Evolutionary conservation across 2,888 invertebrate genomes (phyloP).

Genomic region (Ectemnius continuus): DNA sequence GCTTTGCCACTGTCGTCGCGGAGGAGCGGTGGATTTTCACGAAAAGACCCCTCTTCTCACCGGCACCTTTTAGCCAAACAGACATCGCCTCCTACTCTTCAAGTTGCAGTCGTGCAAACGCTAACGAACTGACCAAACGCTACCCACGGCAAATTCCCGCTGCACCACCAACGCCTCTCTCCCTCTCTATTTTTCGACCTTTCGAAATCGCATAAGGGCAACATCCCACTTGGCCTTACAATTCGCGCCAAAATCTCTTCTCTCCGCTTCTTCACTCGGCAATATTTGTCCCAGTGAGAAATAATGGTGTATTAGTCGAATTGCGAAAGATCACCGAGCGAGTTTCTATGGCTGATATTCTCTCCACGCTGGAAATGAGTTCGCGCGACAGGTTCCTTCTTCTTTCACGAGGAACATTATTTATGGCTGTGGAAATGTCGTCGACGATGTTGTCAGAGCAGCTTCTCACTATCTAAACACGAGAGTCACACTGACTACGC

Average conservation of each 20-base stretch:
- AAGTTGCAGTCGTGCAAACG: no score
- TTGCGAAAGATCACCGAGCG: neutral
- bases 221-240: no score
- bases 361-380: neutral
- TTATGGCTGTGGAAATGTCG: slow-evolving; percentile 15
- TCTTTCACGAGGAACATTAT: neutral
- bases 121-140: no score
- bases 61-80: neutral
- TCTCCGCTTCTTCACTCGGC: no score
- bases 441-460: slow-evolving; percentile 2
- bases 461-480: slow-evolving; percentile 31
- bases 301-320: neutral
- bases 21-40: slow-evolving; percentile 3
- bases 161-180: no score
- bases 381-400: slow-evolving; percentile 5
- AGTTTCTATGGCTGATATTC: neutral
- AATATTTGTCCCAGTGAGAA: neutral
- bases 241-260: no score
- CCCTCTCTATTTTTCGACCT: no score
- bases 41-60: slow-evolving; percentile 10
- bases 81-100: no score
- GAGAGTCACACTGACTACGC: slow-evolving; percentile 28
- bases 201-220: no score
- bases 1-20: neutral
- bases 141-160: no score